Evolutionary conservation across 2,797 vertebrate species (phyloP).

Genomic region (Taeniopygia guttata): DNA sequence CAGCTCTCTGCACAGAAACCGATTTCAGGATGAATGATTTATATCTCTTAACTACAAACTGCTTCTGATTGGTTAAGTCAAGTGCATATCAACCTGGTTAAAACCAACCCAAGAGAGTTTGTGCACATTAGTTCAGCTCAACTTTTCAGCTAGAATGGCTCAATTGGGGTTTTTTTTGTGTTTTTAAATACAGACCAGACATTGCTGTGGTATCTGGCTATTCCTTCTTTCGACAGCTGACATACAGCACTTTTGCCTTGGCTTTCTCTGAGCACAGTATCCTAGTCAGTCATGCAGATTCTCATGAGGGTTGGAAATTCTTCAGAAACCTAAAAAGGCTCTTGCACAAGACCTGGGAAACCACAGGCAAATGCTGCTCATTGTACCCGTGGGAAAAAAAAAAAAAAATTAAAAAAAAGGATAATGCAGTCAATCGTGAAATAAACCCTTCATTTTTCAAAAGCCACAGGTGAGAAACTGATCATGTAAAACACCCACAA

Average conservation of each 20-base stretch:
- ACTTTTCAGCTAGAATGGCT: background rate
- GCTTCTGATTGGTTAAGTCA: background rate
- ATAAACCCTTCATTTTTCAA: background rate
- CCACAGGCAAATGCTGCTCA: background rate
- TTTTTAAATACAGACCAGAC: background rate
- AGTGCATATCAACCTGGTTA: background rate
- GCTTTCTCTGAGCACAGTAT: background rate
- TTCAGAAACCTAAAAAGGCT: background rate
- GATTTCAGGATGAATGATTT: background rate
- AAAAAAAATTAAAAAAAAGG: background rate
- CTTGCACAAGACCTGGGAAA: background rate
- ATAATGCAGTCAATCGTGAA: background rate
- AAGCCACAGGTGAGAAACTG: background rate
- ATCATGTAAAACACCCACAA: background rate
- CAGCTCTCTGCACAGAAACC: background rate
- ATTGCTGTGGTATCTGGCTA: rapidly evolving
- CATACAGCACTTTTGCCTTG: background rate
- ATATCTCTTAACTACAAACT: background rate
- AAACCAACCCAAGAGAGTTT: background rate
- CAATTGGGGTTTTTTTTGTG: rapidly evolving
- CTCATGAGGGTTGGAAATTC: background rate
- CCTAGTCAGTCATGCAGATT: background rate
- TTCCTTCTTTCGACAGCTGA: background rate
- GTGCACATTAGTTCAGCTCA: background rate
- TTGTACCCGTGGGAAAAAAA: background rate